phyloP scores from a whole-genome alignment of 2,113 vertebrate species.

The Pseudolaguvia tuberculata region DNA sequence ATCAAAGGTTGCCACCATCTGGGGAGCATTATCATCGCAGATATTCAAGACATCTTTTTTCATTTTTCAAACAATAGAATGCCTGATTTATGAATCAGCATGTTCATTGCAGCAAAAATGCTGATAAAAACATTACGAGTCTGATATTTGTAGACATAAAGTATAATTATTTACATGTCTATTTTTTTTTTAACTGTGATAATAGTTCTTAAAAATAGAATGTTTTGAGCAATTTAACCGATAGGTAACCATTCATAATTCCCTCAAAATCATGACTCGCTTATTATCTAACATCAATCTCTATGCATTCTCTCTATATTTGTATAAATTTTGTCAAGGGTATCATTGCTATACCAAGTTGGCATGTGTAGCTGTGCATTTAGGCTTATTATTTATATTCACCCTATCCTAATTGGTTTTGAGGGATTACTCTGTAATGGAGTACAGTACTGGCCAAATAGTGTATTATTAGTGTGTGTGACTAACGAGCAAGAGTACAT shows the following conservation, averaged over 20 bases:
- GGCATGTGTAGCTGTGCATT: background rate
- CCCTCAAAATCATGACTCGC: background rate
- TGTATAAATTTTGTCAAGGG: constrained; percentile 12
- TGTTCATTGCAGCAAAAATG: constrained; percentile 70
- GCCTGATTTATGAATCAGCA: constrained; percentile 78
- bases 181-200: constrained; percentile 28
- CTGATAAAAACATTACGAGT: constrained; percentile 71
- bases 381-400: constrained; percentile 14
- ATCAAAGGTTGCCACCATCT: constrained; percentile 72
- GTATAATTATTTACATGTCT: constrained; percentile 51
- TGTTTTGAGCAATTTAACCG: constrained; percentile 13
- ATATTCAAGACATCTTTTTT: constrained; percentile 78
- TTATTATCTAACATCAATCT: constrained; percentile 1
- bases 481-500: constrained; percentile 61
- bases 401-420: constrained; percentile 37
- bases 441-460: constrained; percentile 53
- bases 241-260: constrained; percentile 35
- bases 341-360: background rate
- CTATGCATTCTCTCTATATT: background rate
- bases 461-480: constrained; percentile 57
- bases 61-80: constrained; percentile 77
- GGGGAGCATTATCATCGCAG: constrained; percentile 73
- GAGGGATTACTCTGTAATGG: constrained; percentile 56
- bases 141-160: constrained; percentile 59
- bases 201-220: constrained; percentile 16